phyloP scores from a whole-genome alignment of 2,797 vertebrate species.

The Hippoglossus hippoglossus region DNA sequence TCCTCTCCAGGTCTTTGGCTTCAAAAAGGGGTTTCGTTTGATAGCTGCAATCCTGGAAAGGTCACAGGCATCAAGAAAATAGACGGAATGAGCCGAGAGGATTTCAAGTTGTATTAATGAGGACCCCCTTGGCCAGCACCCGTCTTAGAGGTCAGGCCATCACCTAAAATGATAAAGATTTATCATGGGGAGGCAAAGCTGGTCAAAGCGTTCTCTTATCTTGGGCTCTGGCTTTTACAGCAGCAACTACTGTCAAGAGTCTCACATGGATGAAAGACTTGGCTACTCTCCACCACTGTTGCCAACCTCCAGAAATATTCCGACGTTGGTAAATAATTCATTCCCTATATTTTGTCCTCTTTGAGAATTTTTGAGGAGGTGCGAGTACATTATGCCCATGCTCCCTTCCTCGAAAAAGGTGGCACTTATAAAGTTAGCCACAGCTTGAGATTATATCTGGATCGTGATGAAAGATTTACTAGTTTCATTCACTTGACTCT shows the following conservation, averaged over 20 bases:
- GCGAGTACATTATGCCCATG: constrained; percentile 70
- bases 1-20: constrained; percentile 70
- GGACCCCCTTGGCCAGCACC: constrained; percentile 78
- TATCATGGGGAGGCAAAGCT: constrained; percentile 82
- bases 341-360: constrained; percentile 85
- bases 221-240: constrained; percentile 80
- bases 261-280: constrained; percentile 82
- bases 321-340: constrained; percentile 85
- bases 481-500: constrained; percentile 10
- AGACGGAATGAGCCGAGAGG: constrained; percentile 82
- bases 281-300: constrained; percentile 74
- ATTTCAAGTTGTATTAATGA: constrained; percentile 90
- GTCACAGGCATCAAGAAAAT: constrained; percentile 86
- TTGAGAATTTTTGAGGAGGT: constrained; percentile 79
- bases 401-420: constrained; percentile 47
- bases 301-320: constrained; percentile 80
- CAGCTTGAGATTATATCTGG: constrained; percentile 42
- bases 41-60: constrained; percentile 84
- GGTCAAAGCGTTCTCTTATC: constrained; percentile 86
- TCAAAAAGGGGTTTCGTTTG: constrained; percentile 79
- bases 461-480: constrained; percentile 11
- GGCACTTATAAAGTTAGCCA: constrained; percentile 57
- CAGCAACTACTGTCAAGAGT: constrained; percentile 83
- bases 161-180: constrained; percentile 90
- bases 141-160: constrained; percentile 87